phyloP scores from a whole-genome alignment of 1,140 invertebrate genomes.

The Bombus waltoni region DNA sequence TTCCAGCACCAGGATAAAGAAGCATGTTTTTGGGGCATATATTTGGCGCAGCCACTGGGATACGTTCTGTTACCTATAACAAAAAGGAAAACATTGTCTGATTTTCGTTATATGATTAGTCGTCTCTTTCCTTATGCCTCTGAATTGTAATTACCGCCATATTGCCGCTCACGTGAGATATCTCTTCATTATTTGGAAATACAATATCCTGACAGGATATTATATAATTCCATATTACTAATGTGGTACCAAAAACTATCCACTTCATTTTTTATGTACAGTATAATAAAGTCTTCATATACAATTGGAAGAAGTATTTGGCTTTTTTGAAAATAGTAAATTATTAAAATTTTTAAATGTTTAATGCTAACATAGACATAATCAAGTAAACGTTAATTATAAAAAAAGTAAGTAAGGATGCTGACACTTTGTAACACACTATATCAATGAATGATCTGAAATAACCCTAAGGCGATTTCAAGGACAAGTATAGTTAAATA shows the following conservation, averaged over 20 bases:
- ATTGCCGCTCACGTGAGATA: conserved; percentile 57
- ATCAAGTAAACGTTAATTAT: neutral
- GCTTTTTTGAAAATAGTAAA: neutral
- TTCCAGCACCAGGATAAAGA: conserved; percentile 84
- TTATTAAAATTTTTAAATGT: neutral
- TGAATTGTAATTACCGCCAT: conserved; percentile 51
- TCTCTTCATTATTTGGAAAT: conserved; percentile 66
- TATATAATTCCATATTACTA: conserved; percentile 45
- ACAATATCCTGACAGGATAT: conserved; percentile 66
- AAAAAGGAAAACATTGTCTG: neutral
- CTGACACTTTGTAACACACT: neutral
- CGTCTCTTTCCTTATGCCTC: neutral
- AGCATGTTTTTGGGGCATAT: conserved; percentile 85
- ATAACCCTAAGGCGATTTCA: conserved; percentile 38
- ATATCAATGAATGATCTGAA: neutral
- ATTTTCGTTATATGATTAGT: neutral
- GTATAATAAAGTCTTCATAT: neutral
- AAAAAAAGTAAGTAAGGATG: neutral
- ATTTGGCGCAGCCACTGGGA: conserved; percentile 83
- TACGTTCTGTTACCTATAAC: conserved; percentile 64
- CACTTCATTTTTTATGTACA: conserved; percentile 56
- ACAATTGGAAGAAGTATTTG: neutral
- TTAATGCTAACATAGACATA: neutral
- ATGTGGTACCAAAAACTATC: conserved; percentile 26
- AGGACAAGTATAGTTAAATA: conserved; percentile 54